Percentiles rank a stretch among this genome's conserved stretches.
Evolutionary conservation across 2,113 vertebrate genomes (phyloP).

Genomic region (Pristiophorus japonicus): DNA sequence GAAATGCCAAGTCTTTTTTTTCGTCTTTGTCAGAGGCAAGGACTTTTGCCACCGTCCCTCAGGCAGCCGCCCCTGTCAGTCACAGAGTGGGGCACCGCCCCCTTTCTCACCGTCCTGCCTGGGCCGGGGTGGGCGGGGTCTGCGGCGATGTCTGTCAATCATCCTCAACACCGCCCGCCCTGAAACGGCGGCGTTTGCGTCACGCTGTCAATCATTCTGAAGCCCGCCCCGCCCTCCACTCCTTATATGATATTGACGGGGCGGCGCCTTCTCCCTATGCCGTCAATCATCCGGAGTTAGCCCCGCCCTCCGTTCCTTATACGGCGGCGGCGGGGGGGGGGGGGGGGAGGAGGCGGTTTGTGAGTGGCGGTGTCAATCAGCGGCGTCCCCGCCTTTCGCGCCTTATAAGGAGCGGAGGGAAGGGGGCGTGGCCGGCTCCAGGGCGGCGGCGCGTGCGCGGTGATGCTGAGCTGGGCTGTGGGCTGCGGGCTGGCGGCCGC

Average conservation of each 20-base stretch:
- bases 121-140: neutral
- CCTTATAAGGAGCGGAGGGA: neutral
- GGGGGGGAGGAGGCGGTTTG: too few relatives aligned
- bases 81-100: neutral
- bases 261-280: too few relatives aligned
- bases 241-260: too few relatives aligned
- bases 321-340: neutral
- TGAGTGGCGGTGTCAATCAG: neutral
- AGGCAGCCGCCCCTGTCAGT: neutral
- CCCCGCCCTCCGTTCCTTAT: neutral
- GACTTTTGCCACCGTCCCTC: neutral
- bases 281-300: too few relatives aligned
- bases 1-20: too few relatives aligned
- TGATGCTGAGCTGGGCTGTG: neutral
- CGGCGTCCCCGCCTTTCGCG: accelerated
- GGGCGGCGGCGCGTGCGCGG: neutral
- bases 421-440: neutral
- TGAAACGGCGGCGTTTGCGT: too few relatives aligned
- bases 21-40: too few relatives aligned
- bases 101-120: too few relatives aligned
- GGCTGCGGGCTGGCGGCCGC: neutral
- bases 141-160: neutral
- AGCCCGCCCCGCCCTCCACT: too few relatives aligned
- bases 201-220: too few relatives aligned
- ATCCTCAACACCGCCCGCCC: neutral